A percentile compares a stretch with the other conserved stretches of the same genome.
These are phyloP conservation scores for Cecropterus lyciades DNA, from an alignment of 1,140 invertebrate genomes.

Conservation along the genomic window DNA sequence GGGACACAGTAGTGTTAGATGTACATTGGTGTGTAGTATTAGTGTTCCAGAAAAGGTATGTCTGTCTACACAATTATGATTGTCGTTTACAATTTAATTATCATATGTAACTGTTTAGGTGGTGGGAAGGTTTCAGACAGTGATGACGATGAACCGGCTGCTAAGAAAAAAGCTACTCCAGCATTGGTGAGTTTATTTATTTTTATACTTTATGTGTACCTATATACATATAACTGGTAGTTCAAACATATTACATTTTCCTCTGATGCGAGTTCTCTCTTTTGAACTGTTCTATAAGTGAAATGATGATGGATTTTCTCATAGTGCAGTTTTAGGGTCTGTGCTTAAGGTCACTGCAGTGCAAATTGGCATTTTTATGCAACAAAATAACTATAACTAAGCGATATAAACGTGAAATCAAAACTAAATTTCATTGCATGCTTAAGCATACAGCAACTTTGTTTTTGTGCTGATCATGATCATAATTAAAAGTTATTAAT, in stretches of 20 bases:
- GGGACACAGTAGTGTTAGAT: constrained; percentile 69
- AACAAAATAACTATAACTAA: no score
- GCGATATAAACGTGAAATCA: no score
- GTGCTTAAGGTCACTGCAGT: no score
- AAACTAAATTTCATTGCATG: no score
- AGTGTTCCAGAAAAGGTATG: constrained; percentile 63
- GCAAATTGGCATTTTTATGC: no score
- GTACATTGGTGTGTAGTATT: constrained; percentile 74
- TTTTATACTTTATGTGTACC: constrained; percentile 13
- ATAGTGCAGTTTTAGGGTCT: no score
- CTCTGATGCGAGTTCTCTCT: not conserved
- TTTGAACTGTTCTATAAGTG: no score
- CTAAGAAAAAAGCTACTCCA: constrained; percentile 87
- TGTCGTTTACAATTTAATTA: constrained; percentile 37
- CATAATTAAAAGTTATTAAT: no score
- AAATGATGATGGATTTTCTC: no score
- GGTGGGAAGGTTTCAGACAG: constrained; percentile 87
- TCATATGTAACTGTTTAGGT: constrained; percentile 71
- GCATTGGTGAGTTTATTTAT: constrained; percentile 73
- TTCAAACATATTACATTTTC: constrained; percentile 2
- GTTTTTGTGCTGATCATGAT: no score
- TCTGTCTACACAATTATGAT: constrained; percentile 26
- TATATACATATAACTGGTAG: not conserved
- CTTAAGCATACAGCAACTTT: no score
- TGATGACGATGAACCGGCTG: constrained; percentile 91